These are phyloP conservation scores for Leucozona laternaria DNA, from an alignment of 2,888 invertebrate genomes.

Conservation along the genomic window DNA sequence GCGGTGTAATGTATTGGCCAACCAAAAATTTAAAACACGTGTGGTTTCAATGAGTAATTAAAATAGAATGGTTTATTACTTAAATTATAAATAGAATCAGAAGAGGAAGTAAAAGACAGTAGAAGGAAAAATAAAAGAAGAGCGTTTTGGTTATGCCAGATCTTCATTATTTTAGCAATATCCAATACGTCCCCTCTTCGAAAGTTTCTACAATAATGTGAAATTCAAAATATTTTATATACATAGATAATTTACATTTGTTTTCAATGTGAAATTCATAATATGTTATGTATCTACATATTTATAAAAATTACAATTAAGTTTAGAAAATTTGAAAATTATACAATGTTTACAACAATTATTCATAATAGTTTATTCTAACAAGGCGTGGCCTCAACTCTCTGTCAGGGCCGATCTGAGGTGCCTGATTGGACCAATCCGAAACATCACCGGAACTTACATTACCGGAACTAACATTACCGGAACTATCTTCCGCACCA, in stretches of 20 bases:
- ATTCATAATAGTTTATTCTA: slow-evolving; percentile 1
- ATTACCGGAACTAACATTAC: neutral
- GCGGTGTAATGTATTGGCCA: too few species aligned
- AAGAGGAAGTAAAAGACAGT: too few species aligned
- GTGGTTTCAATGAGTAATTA: too few species aligned
- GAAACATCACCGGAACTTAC: neutral
- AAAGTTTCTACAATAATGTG: neutral
- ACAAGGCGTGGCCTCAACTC: neutral
- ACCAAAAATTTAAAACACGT: too few species aligned
- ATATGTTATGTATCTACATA: too few species aligned
- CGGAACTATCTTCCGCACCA: neutral
- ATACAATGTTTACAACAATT: neutral
- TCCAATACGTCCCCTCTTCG: slow-evolving; percentile 4
- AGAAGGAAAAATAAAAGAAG: too few species aligned
- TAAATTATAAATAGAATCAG: too few species aligned
- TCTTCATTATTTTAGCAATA: slow-evolving; percentile 7
- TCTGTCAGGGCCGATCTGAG: neutral
- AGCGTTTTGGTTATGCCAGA: neutral
- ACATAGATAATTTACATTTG: too few species aligned
- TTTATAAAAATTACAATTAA: neutral
- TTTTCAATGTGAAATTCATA: too few species aligned
- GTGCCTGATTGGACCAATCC: neutral
- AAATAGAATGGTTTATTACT: too few species aligned
- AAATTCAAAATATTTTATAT: slow-evolving; percentile 1
- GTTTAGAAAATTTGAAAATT: neutral